These are phyloP conservation scores for Odontamblyopus rebecca DNA, from an alignment of 2,797 vertebrate genomes.

Conservation along the genomic window DNA sequence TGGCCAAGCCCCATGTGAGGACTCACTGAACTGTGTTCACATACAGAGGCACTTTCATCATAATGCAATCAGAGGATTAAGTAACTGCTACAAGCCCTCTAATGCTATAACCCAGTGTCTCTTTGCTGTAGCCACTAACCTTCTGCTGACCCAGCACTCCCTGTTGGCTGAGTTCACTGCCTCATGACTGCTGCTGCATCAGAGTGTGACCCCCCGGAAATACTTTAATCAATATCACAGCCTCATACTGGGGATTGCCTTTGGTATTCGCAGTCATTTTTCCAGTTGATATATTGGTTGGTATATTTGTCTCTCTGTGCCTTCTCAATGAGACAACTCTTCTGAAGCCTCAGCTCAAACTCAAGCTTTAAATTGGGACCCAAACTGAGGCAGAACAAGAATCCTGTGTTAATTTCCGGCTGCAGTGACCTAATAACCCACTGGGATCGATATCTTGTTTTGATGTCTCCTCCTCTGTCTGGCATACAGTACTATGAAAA, in stretches of 20 bases:
- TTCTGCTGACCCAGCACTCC: slow-evolving; percentile 6
- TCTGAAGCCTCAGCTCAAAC: background rate
- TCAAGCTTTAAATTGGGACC: slow-evolving; percentile 12
- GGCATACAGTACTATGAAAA: slow-evolving; percentile 17
- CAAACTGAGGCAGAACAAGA: slow-evolving; percentile 22
- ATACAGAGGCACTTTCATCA: background rate
- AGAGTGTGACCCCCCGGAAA: slow-evolving; percentile 40
- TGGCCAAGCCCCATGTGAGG: background rate
- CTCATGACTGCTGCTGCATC: slow-evolving; percentile 23
- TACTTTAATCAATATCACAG: slow-evolving; percentile 39
- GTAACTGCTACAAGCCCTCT: slow-evolving; percentile 1
- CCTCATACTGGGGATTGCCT: slow-evolving; percentile 32
- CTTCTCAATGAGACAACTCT: slow-evolving; percentile 13
- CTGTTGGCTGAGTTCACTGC: slow-evolving; percentile 16
- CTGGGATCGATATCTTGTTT: slow-evolving; percentile 59
- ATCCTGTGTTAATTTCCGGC: slow-evolving; percentile 63
- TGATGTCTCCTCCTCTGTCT: slow-evolving; percentile 42
- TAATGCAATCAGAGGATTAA: slow-evolving; percentile 8
- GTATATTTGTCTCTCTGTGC: slow-evolving; percentile 35
- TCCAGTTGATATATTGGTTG: slow-evolving; percentile 13
- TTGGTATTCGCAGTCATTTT: slow-evolving; percentile 38
- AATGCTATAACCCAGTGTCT: background rate
- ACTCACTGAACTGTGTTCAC: background rate
- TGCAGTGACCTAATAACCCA: slow-evolving; percentile 50
- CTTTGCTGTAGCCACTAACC: background rate